A percentile compares a stretch with the other conserved stretches of the same genome.
Conservation (phyloP, 2,888 invertebrate species). For the Willowsia nigromaculata region DNA sequence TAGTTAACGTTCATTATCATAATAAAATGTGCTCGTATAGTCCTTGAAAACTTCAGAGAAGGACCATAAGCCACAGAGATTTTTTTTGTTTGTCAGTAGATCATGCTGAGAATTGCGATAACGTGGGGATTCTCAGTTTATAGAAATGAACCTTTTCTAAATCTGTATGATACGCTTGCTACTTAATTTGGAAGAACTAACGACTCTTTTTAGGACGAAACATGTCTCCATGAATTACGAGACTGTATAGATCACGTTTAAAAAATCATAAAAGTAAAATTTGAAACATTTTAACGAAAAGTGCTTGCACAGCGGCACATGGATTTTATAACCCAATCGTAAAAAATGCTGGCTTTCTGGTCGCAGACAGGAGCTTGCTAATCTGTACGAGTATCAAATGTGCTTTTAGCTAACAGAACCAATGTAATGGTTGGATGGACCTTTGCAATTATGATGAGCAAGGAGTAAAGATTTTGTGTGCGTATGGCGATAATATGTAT, state of each 20-base stretch:
- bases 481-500: no score
- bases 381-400: not conserved
- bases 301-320: not conserved
- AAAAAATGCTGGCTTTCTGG: no score
- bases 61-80: not conserved
- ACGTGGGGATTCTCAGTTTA: no score
- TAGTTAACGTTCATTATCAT: not conserved
- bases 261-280: not conserved
- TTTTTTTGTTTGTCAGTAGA: not conserved
- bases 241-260: not conserved
- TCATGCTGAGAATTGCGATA: conserved; percentile 23
- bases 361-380: not conserved
- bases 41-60: not conserved
- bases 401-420: not conserved
- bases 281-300: not conserved
- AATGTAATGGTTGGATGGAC: conserved; percentile 33
- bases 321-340: not conserved
- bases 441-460: conserved; percentile 7
- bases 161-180: not conserved
- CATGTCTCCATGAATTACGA: conserved; percentile 9
- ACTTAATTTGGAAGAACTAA: not conserved
- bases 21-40: conserved; percentile 5
- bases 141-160: not conserved
- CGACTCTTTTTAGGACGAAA: not conserved
- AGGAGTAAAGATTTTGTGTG: no score